Conservation (phyloP, 2,113 vertebrate species). For the Coptodon rendalli region DNA sequence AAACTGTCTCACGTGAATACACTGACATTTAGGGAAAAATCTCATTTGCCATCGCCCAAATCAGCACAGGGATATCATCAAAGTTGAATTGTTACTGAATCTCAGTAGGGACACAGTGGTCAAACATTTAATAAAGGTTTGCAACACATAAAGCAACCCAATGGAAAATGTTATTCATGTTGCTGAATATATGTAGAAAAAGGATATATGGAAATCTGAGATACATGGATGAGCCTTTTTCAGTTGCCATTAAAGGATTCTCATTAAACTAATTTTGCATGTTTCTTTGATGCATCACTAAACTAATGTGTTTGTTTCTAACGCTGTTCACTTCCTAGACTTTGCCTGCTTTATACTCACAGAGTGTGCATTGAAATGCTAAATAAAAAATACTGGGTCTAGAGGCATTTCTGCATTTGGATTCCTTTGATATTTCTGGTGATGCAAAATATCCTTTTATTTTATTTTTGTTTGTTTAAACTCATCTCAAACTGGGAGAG, state of each 20-base stretch:
- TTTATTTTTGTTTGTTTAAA: not conserved
- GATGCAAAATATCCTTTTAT: not conserved
- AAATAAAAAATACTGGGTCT: not conserved
- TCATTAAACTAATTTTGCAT: not conserved
- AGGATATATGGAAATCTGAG: not conserved
- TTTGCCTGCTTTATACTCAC: not conserved
- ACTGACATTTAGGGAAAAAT: not conserved
- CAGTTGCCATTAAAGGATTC: not conserved
- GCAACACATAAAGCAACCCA: not conserved
- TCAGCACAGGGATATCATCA: not conserved
- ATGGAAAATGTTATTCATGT: not conserved
- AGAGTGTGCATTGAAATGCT: not conserved
- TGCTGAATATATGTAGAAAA: not conserved
- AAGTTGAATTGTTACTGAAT: not conserved
- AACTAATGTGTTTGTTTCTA: not conserved
- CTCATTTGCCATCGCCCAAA: not conserved
- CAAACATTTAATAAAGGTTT: not conserved
- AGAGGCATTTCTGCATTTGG: not conserved
- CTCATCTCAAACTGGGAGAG: fast-evolving
- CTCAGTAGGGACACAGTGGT: not conserved
- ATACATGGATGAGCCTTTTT: not conserved
- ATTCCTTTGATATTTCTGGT: not conserved
- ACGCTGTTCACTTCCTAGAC: not conserved
- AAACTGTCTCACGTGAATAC: not conserved
- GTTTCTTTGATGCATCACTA: not conserved